Evolutionary conservation across 2,797 vertebrate genomes (phyloP), one percentile per base, ranked within the genome.

Genomic region (Thunnus albacares): DNA sequence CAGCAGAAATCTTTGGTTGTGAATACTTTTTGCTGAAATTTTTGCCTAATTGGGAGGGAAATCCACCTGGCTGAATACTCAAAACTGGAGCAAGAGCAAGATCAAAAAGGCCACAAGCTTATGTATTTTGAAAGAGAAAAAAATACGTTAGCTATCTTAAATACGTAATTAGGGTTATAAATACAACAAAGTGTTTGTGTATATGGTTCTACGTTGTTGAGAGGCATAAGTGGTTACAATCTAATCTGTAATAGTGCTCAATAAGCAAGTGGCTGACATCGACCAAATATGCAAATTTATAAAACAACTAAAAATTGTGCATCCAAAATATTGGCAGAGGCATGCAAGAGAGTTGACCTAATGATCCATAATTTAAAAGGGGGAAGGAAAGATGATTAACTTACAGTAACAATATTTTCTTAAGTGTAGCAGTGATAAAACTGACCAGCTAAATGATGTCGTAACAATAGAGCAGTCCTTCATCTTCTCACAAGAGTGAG

Each of bases 191-290:
- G 59, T 56, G 22, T 64, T 24, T 71, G 63, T 59, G 52, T 68
- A 60, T 49, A 71, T 45, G 64, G 49, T 66, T 82, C 59, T 75
- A 85, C 47, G 73, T 26, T 71, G 22, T 63, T 71, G 61, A 83
- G 88, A 93, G 93, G 91, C 91, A 91, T 58, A 87, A 53, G 73
- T 91, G 92, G 85, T 92, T 93, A 92, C 90, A 94, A 90, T 94
- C 86, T 82, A 89, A 62, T 78, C 79, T 11, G 55, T 62, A 70
- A 49, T 71, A 81, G 85, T 90, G 76, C 80, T 81, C 45, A 28
- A 75, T 70, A 51, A 70, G 30, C 66, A 65, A 77, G 53, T 79
- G 75, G 81, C 69, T 64, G 77, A 79, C 62, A 72, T 24, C 8
- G 62, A 84, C 59, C 70, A 65, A 85, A 85, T 43, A 82, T 84